Evolutionary conservation across 2,797 vertebrate genomes (phyloP).

Genomic region (Adrianichthys oophorus): DNA sequence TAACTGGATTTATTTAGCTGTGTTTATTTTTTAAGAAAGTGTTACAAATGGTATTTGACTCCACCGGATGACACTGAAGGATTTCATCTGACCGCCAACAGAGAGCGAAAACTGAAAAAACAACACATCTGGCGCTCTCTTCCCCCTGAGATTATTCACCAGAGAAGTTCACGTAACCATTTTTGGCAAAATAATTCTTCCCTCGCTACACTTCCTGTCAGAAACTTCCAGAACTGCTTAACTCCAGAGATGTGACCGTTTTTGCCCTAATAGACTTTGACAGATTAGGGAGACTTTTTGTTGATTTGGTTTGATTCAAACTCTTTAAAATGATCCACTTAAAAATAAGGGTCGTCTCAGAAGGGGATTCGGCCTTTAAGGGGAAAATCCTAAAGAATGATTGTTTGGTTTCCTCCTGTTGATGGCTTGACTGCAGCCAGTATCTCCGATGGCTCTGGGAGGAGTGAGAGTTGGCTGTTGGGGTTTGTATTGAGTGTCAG

Average conservation of each 20-base stretch:
- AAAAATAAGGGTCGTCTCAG: conserved; percentile 3
- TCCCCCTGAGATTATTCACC: conserved; percentile 10
- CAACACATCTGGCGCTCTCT: conserved; percentile 8
- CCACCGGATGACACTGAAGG: conserved; percentile 15
- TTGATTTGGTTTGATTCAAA: not conserved
- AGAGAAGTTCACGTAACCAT: conserved; percentile 55
- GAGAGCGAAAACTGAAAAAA: conserved; percentile 7
- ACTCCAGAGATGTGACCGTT: conserved; percentile 5
- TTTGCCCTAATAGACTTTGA: conserved; percentile 27
- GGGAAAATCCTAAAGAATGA: conserved; percentile 35
- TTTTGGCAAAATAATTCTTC: conserved; percentile 28
- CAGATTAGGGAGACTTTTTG: conserved; percentile 17
- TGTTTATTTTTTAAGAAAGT: not conserved
- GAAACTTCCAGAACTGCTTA: conserved; percentile 15
- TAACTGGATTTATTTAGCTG: too few species aligned
- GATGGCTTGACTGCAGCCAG: conserved; percentile 46
- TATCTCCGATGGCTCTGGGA: conserved; percentile 34
- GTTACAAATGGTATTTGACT: conserved; percentile 12
- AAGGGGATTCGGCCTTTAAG: too few species aligned
- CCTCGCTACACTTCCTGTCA: conserved; percentile 25
- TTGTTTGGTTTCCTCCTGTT: conserved; percentile 49
- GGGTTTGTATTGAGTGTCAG: conserved; percentile 51
- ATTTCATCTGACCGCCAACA: conserved; percentile 2
- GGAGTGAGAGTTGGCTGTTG: conserved; percentile 46
- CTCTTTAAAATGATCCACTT: not conserved